These are phyloP conservation scores for Leptura quadrifasciata DNA, from an alignment of 2,888 invertebrate genomes.

Conservation along the genomic window DNA sequence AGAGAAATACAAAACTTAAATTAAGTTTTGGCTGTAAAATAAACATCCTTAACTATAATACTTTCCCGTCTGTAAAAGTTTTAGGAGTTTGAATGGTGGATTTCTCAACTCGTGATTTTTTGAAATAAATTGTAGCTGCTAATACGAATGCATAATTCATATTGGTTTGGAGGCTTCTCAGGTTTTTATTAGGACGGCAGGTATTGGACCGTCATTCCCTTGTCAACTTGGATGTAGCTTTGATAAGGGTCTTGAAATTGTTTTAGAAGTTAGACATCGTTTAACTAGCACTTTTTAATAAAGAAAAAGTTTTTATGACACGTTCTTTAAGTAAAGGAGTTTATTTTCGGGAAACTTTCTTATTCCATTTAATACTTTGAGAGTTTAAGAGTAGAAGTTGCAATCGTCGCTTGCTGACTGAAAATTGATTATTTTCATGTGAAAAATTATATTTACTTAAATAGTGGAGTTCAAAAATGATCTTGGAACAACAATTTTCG, in stretches of 20 bases:
- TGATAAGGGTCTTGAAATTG: constrained; percentile 52
- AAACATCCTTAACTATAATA: neutral
- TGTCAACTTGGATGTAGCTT: constrained; percentile 48
- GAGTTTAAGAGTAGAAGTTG: neutral
- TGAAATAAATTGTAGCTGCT: neutral
- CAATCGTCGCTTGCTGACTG: no score
- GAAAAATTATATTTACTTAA: no score
- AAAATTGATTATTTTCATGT: no score
- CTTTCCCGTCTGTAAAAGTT: neutral
- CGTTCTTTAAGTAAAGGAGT: neutral
- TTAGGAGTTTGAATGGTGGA: neutral
- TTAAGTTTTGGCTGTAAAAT: neutral
- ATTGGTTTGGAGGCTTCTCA: constrained; percentile 8
- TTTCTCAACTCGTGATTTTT: constrained; percentile 12
- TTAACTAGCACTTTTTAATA: constrained; percentile 46
- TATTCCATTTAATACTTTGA: neutral
- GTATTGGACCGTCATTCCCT: constrained; percentile 42
- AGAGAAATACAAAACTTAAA: neutral
- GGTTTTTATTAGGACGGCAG: constrained; percentile 18
- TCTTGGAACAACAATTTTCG: no score
- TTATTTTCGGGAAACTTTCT: neutral
- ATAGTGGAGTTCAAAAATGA: no score
- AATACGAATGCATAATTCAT: constrained; percentile 27
- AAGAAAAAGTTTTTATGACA: constrained; percentile 20
- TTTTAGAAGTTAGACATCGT: constrained; percentile 48